These are phyloP conservation scores for Drosophila parthenogenetica DNA, from an alignment of 2,888 invertebrate species.

Conservation along the genomic window DNA sequence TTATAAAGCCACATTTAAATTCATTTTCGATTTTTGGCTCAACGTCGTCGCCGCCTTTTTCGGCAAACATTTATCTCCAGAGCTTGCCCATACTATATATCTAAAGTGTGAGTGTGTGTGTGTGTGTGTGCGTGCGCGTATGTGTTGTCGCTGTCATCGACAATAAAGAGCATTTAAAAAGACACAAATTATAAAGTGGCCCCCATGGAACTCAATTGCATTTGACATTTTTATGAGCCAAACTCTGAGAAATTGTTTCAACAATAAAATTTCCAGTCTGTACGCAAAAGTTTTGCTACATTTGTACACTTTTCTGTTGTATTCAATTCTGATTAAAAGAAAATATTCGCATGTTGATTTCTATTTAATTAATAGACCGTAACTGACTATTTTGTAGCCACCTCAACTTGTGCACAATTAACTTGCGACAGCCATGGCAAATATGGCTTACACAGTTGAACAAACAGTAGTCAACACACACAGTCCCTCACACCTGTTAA, in stretches of 20 bases:
- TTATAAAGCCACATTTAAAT: slow-evolving; percentile 74
- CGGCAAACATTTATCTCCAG: slow-evolving; percentile 70
- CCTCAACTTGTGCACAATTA: slow-evolving; percentile 44
- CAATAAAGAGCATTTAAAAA: slow-evolving; percentile 79
- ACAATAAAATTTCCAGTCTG: slow-evolving; percentile 1
- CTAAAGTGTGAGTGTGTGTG: slow-evolving; percentile 11
- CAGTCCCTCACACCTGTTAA: slow-evolving; percentile 3
- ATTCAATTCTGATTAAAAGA: not conserved
- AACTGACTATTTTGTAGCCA: slow-evolving; percentile 21
- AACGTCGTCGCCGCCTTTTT: slow-evolving; percentile 21
- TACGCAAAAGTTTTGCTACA: too few relatives aligned
- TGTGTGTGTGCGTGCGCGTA: slow-evolving; percentile 17
- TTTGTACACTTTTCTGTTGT: not conserved
- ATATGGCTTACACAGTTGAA: slow-evolving; percentile 29
- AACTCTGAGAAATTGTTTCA: slow-evolving; percentile 5
- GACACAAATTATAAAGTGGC: slow-evolving; percentile 70
- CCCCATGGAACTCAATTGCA: slow-evolving; percentile 50
- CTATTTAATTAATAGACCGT: slow-evolving; percentile 18
- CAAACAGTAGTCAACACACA: slow-evolving; percentile 30
- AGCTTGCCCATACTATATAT: slow-evolving; percentile 38
- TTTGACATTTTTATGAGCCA: slow-evolving; percentile 61
- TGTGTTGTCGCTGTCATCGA: slow-evolving; percentile 54
- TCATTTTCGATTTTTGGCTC: slow-evolving; percentile 73
- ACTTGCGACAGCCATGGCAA: slow-evolving; percentile 33
- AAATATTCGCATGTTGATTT: not conserved